Percentiles rank a stretch among this genome's conserved stretches.
Conservation (phyloP, 2,888 invertebrate species). For the Ariolimax columbianus region DNA sequence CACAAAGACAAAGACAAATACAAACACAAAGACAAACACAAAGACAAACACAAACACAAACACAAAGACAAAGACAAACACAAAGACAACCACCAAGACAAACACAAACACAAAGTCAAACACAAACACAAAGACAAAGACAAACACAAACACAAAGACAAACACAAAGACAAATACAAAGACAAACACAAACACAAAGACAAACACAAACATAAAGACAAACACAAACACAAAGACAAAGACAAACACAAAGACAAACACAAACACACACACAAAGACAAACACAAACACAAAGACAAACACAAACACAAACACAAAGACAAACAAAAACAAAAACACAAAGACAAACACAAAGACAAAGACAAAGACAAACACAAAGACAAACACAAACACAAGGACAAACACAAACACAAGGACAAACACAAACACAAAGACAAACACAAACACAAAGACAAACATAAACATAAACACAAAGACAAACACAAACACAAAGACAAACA, state of each 20-base stretch:
- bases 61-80: neutral
- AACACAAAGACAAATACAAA: neutral
- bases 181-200: constrained; percentile 60
- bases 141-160: constrained; percentile 51
- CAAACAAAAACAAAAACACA: neutral
- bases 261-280: neutral
- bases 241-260: neutral
- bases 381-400: neutral
- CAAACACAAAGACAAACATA: neutral
- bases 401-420: neutral
- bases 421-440: neutral
- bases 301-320: neutral
- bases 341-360: neutral
- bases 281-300: constrained; percentile 25
- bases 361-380: neutral
- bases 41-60: no score
- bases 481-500: no score
- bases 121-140: neutral
- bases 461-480: neutral
- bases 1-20: no score
- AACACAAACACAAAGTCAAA: neutral
- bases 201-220: constrained; percentile 56
- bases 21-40: no score
- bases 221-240: neutral
- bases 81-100: neutral